A percentile compares a stretch with the other conserved stretches of the same genome.
These are phyloP conservation scores for Eulemur rufifrons DNA, from an alignment of 2,113 vertebrate species.

Conservation along the genomic window DNA sequence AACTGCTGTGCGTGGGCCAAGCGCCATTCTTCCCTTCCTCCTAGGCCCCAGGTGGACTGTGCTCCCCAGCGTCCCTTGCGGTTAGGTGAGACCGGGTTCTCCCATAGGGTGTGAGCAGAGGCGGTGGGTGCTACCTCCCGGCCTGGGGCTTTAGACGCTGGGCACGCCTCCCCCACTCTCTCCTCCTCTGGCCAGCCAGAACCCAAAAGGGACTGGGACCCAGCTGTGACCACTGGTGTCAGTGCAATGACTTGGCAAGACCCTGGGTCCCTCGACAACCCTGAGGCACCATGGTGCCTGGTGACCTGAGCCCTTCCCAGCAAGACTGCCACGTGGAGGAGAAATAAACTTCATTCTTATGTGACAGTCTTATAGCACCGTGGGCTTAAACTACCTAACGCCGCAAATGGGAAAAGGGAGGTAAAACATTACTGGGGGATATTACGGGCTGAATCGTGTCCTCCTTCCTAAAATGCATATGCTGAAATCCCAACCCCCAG, in stretches of 20 bases:
- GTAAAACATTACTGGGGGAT: neutral
- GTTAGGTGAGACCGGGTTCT: neutral
- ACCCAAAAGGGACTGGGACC: neutral
- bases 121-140: neutral
- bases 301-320: neutral
- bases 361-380: neutral
- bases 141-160: neutral
- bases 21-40: neutral
- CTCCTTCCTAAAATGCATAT: accelerated
- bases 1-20: neutral
- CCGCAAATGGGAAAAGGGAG: neutral
- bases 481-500: neutral
- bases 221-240: neutral
- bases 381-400: neutral
- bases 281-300: neutral
- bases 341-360: neutral
- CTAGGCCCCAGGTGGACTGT: neutral
- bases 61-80: neutral
- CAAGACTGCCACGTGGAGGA: neutral
- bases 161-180: neutral
- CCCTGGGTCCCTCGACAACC: neutral
- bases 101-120: neutral
- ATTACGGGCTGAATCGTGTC: neutral
- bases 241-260: neutral
- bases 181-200: neutral